Conservation (phyloP, 2,797 vertebrate species). For the Arctocebus calabarensis region DNA sequence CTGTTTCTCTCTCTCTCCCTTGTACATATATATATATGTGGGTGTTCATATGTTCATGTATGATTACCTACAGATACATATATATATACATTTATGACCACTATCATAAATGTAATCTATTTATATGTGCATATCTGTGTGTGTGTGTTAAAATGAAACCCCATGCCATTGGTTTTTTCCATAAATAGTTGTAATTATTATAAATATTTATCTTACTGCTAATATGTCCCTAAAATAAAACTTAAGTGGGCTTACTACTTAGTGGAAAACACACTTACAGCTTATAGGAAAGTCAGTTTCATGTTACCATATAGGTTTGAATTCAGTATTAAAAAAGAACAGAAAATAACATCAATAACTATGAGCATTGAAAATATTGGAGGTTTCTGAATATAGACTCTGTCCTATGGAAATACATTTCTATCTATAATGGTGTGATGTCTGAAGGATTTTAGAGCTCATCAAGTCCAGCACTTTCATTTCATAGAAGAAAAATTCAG, state of each 20-base stretch:
- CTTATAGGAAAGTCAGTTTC: not conserved
- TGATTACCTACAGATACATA: not conserved
- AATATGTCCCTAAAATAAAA: conserved; percentile 32
- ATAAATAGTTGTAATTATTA: not conserved
- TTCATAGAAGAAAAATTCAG: conserved; percentile 28
- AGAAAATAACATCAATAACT: not conserved
- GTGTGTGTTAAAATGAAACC: conserved; percentile 24
- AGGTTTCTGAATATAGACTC: not conserved
- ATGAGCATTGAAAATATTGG: not conserved
- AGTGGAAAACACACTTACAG: not conserved
- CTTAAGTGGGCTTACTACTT: not conserved
- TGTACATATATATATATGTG: not conserved
- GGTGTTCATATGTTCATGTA: not conserved
- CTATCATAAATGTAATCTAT: not conserved
- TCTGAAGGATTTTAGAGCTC: conserved; percentile 7
- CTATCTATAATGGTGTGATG: not conserved
- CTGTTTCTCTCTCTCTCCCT: not conserved
- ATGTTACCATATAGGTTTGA: not conserved
- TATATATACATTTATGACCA: not conserved
- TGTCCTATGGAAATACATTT: conserved; percentile 8
- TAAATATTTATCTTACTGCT: conserved; percentile 7
- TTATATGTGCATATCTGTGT: not conserved
- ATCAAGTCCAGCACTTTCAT: not conserved
- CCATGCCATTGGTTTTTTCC: not conserved
- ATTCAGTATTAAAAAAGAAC: not conserved